A percentile compares a stretch with the other conserved stretches of the same genome.
Conservation (phyloP, 2,888 invertebrate species). For the Lepidocyrtoides sp. region DNA sequence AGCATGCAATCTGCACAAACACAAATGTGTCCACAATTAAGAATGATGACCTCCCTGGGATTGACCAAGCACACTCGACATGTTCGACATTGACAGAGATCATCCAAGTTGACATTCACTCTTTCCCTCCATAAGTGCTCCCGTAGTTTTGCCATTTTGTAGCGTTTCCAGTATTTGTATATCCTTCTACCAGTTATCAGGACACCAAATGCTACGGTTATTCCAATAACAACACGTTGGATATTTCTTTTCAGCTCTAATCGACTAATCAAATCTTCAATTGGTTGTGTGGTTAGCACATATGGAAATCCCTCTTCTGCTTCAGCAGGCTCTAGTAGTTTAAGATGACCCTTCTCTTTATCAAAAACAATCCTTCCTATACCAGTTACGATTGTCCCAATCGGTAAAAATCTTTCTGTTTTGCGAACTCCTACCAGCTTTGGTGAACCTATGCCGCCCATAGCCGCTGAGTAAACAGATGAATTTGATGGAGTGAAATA, state of each 20-base stretch:
- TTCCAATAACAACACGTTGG: conserved; percentile 72
- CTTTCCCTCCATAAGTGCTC: conserved; percentile 79
- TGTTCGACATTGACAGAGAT: conserved; percentile 81
- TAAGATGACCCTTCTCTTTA: conserved; percentile 66
- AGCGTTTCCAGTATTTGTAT: conserved; percentile 71
- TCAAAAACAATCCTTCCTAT: conserved; percentile 80
- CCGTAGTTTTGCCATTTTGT: conserved; percentile 77
- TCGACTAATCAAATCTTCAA: conserved; percentile 80
- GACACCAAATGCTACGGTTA: conserved; percentile 75
- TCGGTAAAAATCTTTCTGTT: conserved; percentile 83
- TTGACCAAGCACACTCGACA: conserved; percentile 87
- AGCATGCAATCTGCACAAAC: conserved; percentile 86
- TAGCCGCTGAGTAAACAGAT: conserved; percentile 74
- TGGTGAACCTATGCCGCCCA: conserved; percentile 82
- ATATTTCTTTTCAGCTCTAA: conserved; percentile 75
- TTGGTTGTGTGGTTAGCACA: conserved; percentile 80
- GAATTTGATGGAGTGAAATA: conserved; percentile 82
- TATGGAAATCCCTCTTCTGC: conserved; percentile 71
- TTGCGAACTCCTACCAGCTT: conserved; percentile 82
- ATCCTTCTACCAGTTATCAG: conserved; percentile 75
- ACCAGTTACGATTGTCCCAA: conserved; percentile 83
- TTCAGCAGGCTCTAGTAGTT: conserved; percentile 67
- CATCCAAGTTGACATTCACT: conserved; percentile 75
- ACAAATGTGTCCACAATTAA: conserved; percentile 87
- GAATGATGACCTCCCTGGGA: conserved; percentile 86